Evolutionary conservation across 2,888 invertebrate species (phyloP).

Genomic region (Sipunculus nudus): DNA sequence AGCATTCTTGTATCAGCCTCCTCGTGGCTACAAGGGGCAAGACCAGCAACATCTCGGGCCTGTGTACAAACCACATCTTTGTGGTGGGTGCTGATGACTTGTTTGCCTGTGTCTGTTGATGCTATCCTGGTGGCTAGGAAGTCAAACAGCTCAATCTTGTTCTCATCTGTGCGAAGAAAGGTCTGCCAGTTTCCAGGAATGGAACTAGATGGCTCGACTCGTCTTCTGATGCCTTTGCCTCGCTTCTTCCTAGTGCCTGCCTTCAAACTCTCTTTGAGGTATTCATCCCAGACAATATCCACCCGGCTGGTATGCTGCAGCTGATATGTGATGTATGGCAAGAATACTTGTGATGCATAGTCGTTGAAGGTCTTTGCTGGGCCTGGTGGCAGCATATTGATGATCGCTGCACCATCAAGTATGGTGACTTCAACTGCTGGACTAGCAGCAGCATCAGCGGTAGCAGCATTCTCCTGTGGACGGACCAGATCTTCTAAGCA

Average conservation of each 20-base stretch:
- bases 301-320: slow-evolving; percentile 6
- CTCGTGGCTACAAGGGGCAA: slow-evolving; percentile 33
- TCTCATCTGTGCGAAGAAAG: slow-evolving; percentile 20
- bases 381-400: slow-evolving; percentile 22
- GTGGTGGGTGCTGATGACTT: not conserved
- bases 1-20: slow-evolving; percentile 32
- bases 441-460: too few relatives aligned
- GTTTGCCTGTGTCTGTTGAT: not conserved
- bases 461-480: too few relatives aligned
- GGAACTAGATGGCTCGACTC: slow-evolving; percentile 8
- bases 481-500: too few relatives aligned
- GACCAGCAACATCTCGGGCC: not conserved
- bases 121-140: not conserved
- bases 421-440: too few relatives aligned
- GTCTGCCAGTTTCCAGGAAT: slow-evolving; percentile 23
- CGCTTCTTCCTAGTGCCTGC: not conserved
- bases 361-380: slow-evolving; percentile 31
- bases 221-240: slow-evolving; percentile 5
- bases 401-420: slow-evolving; percentile 36
- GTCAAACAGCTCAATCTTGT: slow-evolving; percentile 23
- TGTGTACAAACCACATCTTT: slow-evolving; percentile 5
- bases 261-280: slow-evolving; percentile 20
- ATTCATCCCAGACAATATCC: slow-evolving; percentile 26
- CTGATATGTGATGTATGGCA: slow-evolving; percentile 9
- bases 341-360: slow-evolving; percentile 20